A percentile compares a stretch with the other conserved stretches of the same genome.
phyloP scores from a whole-genome alignment of 2,888 invertebrate genomes.

The Vanessa cardui region DNA sequence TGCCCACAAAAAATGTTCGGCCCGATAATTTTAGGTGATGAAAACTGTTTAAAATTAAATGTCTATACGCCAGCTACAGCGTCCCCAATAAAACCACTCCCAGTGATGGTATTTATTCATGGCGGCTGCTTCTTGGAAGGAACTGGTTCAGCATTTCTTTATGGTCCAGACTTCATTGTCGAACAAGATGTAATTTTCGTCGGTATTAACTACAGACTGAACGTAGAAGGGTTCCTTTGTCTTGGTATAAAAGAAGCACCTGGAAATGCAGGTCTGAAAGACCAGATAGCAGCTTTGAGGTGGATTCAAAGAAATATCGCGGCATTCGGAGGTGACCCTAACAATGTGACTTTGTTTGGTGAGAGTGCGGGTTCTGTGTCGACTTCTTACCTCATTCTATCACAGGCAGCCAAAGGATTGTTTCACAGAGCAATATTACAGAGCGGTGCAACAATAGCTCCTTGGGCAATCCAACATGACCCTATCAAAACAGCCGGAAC shows the following conservation, averaged over 20 bases:
- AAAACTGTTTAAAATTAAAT: conserved; percentile 70
- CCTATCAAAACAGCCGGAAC: conserved; percentile 63
- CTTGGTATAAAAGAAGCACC: conserved; percentile 84
- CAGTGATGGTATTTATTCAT: conserved; percentile 86
- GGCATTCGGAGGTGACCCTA: conserved; percentile 70
- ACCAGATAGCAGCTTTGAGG: conserved; percentile 70
- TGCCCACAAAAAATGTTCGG: conserved; percentile 58
- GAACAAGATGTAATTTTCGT: conserved; percentile 83
- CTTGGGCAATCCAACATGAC: conserved; percentile 69
- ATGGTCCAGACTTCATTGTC: conserved; percentile 84
- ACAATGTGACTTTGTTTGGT: conserved; percentile 71
- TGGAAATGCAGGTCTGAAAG: conserved; percentile 85
- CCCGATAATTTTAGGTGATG: conserved; percentile 57
- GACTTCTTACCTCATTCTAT: conserved; percentile 64
- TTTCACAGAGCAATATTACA: conserved; percentile 73
- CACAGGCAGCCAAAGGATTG: conserved; percentile 64
- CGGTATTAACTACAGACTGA: conserved; percentile 83
- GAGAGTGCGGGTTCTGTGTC: conserved; percentile 77
- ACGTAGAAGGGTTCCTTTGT: conserved; percentile 84
- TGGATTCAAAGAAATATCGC: conserved; percentile 71
- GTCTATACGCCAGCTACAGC: conserved; percentile 60
- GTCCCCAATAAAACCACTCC: conserved; percentile 55
- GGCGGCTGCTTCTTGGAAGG: conserved; percentile 85
- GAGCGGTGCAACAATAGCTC: conserved; percentile 69
- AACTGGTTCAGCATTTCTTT: conserved; percentile 81